A percentile compares a stretch with the other conserved stretches of the same genome.
These are phyloP conservation scores for Sceloporus undulatus DNA, from an alignment of 2,113 vertebrate genomes.

Conservation along the genomic window DNA sequence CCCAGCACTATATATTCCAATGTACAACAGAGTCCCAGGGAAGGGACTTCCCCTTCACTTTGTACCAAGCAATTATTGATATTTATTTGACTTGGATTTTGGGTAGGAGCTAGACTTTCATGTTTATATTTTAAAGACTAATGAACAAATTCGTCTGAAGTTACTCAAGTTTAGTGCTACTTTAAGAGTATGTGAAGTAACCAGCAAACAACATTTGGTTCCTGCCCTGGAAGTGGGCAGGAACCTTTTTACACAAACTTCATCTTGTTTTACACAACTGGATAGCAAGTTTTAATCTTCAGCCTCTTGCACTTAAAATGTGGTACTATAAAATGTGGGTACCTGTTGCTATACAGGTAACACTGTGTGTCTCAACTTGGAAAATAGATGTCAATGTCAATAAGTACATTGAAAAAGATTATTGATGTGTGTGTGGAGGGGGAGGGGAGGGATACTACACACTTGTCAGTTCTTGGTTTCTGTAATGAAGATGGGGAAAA, in stretches of 20 bases:
- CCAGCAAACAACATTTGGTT: not conserved
- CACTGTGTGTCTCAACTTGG: accelerated
- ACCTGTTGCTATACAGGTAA: slow-evolving; percentile 7
- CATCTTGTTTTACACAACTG: not conserved
- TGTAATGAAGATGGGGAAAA: slow-evolving; percentile 28
- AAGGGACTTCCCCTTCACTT: not conserved
- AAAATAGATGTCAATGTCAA: not conserved
- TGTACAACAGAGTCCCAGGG: not conserved
- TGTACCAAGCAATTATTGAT: not conserved
- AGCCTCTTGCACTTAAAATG: not conserved
- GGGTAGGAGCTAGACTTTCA: not conserved
- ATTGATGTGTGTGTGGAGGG: not conserved
- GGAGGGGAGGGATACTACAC: not conserved
- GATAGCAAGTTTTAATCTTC: slow-evolving; percentile 13
- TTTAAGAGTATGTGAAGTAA: slow-evolving; percentile 3
- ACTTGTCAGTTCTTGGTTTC: slow-evolving; percentile 10
- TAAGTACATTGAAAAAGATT: slow-evolving; percentile 18
- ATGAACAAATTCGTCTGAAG: not conserved
- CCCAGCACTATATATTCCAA: not conserved
- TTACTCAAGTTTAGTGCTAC: slow-evolving; percentile 24
- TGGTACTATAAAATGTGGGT: not conserved
- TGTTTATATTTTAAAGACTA: slow-evolving; percentile 4
- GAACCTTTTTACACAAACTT: not conserved
- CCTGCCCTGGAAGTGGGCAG: not conserved
- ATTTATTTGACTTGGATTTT: slow-evolving; percentile 4